phyloP scores from a whole-genome alignment of 1,140 invertebrate genomes.

The Pectinophora gossypiella region DNA sequence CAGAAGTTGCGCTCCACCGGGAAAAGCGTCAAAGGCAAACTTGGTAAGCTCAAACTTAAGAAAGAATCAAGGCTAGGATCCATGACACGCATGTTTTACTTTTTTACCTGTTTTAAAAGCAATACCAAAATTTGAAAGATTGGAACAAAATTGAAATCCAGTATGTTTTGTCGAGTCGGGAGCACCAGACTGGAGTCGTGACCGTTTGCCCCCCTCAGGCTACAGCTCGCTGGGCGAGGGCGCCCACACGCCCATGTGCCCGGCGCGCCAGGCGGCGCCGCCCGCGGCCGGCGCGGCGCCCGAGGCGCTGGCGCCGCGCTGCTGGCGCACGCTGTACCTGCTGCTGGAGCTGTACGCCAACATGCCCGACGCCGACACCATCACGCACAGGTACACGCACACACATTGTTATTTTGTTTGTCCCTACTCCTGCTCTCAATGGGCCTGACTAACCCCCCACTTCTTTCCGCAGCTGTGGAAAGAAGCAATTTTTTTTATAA shows the following conservation, averaged over 20 bases:
- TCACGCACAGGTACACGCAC: conserved; percentile 78
- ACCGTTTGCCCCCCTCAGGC: conserved; percentile 37
- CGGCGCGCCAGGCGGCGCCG: conserved; percentile 37
- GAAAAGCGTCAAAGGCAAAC: conserved; percentile 85
- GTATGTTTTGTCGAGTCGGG: too few relatives aligned
- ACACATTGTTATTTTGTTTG: too few relatives aligned
- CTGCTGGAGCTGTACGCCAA: conserved; percentile 94
- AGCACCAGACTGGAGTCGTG: too few relatives aligned
- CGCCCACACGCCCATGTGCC: conserved; percentile 83
- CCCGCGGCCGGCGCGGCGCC: conserved; percentile 36
- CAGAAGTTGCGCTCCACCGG: conserved; percentile 89
- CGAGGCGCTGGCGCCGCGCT: conserved; percentile 83
- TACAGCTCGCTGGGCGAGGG: conserved; percentile 83
- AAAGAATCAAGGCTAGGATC: too few relatives aligned
- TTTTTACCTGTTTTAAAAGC: too few relatives aligned
- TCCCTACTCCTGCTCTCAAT: too few relatives aligned
- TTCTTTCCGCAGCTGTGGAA: too few relatives aligned
- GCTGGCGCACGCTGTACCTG: conserved; percentile 96
- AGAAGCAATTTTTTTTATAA: too few relatives aligned
- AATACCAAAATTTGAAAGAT: too few relatives aligned
- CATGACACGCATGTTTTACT: too few relatives aligned
- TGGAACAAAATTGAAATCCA: too few relatives aligned
- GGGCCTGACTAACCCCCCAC: too few relatives aligned
- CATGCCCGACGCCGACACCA: conserved; percentile 95
- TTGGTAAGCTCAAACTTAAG: conserved; percentile 43